phyloP scores from a whole-genome alignment of 2,113 vertebrate genomes.

The Planiliza haematocheilus region DNA sequence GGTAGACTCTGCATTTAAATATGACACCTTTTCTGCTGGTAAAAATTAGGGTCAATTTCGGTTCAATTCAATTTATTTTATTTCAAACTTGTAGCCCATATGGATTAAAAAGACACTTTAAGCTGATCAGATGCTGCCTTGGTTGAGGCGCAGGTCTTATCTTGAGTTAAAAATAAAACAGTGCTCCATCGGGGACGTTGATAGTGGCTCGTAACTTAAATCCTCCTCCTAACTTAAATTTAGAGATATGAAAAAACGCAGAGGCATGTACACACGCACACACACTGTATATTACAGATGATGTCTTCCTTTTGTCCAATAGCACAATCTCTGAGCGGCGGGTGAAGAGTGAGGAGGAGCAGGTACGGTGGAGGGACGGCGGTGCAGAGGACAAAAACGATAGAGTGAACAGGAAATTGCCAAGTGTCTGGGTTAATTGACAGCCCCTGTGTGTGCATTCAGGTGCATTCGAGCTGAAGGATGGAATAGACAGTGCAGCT shows the following conservation, averaged over 20 bases:
- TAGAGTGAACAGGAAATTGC: constrained; percentile 40
- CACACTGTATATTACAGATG: neutral
- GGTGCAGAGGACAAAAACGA: constrained; percentile 33
- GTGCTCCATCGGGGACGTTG: neutral
- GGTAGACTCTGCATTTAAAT: neutral
- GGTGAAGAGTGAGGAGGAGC: neutral
- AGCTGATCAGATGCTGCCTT: constrained; percentile 7
- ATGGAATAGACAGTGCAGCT: constrained; percentile 10
- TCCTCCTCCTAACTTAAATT: constrained; percentile 5
- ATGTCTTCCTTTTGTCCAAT: constrained; percentile 27
- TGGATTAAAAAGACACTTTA: constrained; percentile 3
- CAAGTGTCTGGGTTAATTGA: constrained; percentile 57
- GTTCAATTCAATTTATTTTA: constrained; percentile 7
- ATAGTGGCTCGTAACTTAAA: neutral
- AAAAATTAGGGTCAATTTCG: constrained; percentile 2
- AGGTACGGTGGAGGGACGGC: constrained; percentile 32
- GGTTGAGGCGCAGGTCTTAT: neutral
- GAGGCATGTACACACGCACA: neutral
- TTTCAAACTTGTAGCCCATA: neutral
- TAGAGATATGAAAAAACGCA: constrained; percentile 6
- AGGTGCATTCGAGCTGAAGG: constrained; percentile 48
- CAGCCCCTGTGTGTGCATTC: constrained; percentile 46
- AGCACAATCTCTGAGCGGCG: constrained; percentile 4
- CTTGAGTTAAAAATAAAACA: neutral
- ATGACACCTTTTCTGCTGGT: constrained; percentile 4